Evolutionary conservation across 2,113 vertebrate species (phyloP).

Genomic region (Otolemur garnettii): DNA sequence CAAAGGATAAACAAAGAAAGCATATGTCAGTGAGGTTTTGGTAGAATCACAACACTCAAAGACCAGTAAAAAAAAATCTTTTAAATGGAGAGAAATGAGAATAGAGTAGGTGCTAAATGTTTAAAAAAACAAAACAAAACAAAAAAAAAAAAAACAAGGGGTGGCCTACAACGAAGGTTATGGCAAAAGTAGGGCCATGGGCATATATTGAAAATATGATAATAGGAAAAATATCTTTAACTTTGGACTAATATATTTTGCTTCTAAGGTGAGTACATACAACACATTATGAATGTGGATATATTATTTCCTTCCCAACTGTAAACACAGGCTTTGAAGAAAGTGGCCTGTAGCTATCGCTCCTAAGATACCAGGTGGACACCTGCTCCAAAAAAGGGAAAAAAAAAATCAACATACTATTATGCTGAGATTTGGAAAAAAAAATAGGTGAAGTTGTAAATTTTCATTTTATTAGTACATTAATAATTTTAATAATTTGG

Average conservation of each 20-base stretch:
- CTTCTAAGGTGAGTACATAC: background rate
- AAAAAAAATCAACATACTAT: background rate
- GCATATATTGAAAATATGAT: background rate
- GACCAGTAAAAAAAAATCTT: background rate
- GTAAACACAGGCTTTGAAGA: background rate
- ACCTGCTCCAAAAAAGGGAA: background rate
- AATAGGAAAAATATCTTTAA: background rate
- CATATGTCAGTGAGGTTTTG: background rate
- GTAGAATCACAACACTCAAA: background rate
- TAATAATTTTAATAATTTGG: slow-evolving; percentile 40
- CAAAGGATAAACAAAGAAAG: background rate
- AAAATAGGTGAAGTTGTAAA: background rate
- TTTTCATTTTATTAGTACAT: background rate
- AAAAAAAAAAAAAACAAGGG: background rate
- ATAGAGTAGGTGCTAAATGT: background rate
- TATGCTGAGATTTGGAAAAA: background rate
- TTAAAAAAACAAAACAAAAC: background rate
- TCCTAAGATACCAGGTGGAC: background rate
- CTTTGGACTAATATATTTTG: background rate
- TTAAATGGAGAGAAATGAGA: slow-evolving; percentile 17
- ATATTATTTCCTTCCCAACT: background rate
- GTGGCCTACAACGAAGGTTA: background rate
- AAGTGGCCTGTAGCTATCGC: background rate
- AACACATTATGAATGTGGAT: background rate
- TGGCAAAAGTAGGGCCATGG: background rate